Base-by-base conservation (phyloP, 2,113 vertebrate species). In the Glaucomys volans region DNA sequence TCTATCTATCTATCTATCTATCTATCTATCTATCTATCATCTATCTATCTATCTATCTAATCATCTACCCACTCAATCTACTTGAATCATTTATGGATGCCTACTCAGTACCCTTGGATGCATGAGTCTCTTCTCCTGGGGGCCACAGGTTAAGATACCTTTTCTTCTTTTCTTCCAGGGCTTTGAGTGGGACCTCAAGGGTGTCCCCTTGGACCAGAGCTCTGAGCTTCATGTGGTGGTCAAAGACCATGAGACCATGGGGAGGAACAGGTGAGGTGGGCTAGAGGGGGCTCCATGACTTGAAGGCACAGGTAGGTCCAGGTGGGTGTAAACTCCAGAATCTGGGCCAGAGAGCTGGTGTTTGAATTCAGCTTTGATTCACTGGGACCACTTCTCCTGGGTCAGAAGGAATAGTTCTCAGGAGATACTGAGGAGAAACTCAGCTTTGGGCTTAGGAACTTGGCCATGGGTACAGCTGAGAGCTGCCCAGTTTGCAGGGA, bases 111-210 rank as follows among this genome's bases (percentile, higher is more conserved):
- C 30, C 57, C 32, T 22, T 22, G 12, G 4, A 8, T 20, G 20
- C 52, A 28, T 11, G 9, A 50, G 79, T 35, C 26, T 74, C 72
- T 67, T 95, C 50, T 50, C 17, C 50, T 74, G 8, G 57, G 9
- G 16, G 35, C 74, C 0, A 2, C 35, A 0, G 0, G 11, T 74
- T 75, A 84, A 71, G n/a, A 76, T 1, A 0, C 2, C 17, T 40
- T 79, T 40, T 74, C 2, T 82, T 18, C 18, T 95, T 91, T 77
- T 62, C 12, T 80, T 50, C 12, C 96, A 99, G 99, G 99, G 99
- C 2, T 99, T 99, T 2, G 99, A 99, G 87, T 99, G 99, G 99
- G 99, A 99, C 59, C 98, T 99, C 90, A 99, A 99, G 98, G 99
- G 99, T 69, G 42, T 99, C 22, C 99, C 99, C 8, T 96, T 99